Evolutionary conservation across 2,113 vertebrate genomes (phyloP).

Genomic region (Proterorhinus semilunaris): DNA sequence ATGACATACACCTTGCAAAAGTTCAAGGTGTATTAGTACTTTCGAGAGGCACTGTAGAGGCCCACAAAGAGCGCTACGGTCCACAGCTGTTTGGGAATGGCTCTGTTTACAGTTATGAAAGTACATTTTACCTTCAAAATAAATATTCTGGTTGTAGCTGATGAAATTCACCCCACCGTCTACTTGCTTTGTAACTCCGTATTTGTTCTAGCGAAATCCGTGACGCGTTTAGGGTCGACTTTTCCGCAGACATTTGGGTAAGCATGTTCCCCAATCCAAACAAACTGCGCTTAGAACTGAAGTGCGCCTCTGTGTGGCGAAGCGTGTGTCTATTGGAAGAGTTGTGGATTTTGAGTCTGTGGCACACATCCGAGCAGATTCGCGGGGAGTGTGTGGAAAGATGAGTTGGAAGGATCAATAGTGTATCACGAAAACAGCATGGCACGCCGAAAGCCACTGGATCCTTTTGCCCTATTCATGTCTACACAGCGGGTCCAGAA

Average conservation of each 20-base stretch:
- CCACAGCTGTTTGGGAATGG: neutral
- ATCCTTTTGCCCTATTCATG: neutral
- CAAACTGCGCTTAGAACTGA: conserved; percentile 7
- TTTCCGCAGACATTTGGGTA: conserved; percentile 10
- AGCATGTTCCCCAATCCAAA: conserved; percentile 13
- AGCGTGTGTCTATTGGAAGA: neutral
- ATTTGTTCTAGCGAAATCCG: neutral
- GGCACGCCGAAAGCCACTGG: neutral
- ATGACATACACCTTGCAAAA: too few species aligned
- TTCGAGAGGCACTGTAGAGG: too few species aligned
- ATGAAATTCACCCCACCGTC: too few species aligned
- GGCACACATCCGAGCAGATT: conserved; percentile 11
- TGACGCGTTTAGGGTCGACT: conserved; percentile 2
- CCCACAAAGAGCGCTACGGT: conserved; percentile 32
- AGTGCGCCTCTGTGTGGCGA: conserved; percentile 19
- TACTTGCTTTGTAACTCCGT: neutral
- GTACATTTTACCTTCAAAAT: neutral
- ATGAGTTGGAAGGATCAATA: neutral
- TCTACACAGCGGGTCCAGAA: neutral
- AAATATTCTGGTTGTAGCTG: too few species aligned
- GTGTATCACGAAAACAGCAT: neutral
- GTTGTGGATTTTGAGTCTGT: conserved; percentile 3
- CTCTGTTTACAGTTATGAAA: neutral
- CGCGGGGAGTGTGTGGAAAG: conserved; percentile 2
- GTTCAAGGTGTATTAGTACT: too few species aligned